Conservation (phyloP, 2,113 vertebrate species). For the Charina bottae region DNA sequence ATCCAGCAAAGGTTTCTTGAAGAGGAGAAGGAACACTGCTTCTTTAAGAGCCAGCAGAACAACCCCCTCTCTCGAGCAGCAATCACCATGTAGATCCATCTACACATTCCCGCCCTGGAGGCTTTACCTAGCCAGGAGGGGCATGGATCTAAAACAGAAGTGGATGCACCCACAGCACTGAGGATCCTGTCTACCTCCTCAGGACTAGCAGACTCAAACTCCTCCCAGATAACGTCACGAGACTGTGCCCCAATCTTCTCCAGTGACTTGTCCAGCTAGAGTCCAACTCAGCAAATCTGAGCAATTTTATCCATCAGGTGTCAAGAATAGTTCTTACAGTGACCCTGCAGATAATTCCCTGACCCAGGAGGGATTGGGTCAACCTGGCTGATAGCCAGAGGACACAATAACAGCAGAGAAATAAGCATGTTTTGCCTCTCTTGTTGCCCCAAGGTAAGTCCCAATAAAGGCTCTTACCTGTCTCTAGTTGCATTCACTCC, state of each 20-base stretch:
- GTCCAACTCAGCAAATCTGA: background rate
- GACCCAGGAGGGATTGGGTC: background rate
- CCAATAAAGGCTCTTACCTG: background rate
- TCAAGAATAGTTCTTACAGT: background rate
- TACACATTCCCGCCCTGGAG: background rate
- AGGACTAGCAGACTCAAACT: background rate
- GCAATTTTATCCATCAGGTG: background rate
- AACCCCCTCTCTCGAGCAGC: background rate
- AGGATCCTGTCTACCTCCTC: background rate
- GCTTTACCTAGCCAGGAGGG: background rate
- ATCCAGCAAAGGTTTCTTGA: background rate
- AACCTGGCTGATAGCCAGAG: background rate
- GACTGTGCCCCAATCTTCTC: background rate
- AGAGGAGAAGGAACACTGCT: background rate
- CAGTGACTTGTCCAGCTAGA: background rate
- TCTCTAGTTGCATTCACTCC: background rate
- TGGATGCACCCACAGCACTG: background rate
- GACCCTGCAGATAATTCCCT: background rate
- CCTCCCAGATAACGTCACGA: background rate
- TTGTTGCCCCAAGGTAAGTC: background rate
- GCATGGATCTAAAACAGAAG: background rate
- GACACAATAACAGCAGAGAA: background rate
- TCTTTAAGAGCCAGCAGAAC: background rate
- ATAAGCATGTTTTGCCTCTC: no score
- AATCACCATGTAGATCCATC: background rate